A percentile compares a stretch with the other conserved stretches of the same genome.
Conservation (phyloP, 2,888 invertebrate species). For the Campopleginae sp. region DNA sequence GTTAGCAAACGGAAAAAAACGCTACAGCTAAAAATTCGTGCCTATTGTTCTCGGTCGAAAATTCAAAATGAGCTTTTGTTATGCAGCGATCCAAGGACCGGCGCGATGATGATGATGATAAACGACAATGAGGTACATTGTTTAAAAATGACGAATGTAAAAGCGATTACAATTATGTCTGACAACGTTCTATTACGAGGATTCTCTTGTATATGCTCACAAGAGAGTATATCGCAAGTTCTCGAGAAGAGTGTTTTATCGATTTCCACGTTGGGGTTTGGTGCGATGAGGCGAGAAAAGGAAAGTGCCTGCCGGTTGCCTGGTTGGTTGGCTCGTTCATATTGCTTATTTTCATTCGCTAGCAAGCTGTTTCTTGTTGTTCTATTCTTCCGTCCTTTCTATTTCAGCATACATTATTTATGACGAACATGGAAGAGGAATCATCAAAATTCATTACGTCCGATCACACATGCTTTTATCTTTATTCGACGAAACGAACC, state of each 20-base stretch:
- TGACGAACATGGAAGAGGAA: neutral
- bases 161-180: slow-evolving; percentile 59
- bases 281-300: slow-evolving; percentile 78
- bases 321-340: slow-evolving; percentile 39
- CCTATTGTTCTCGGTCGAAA: neutral
- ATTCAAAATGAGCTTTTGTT: neutral
- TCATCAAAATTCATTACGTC: neutral
- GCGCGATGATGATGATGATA: slow-evolving; percentile 9
- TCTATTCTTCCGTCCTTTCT: neutral
- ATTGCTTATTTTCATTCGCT: slow-evolving; percentile 34
- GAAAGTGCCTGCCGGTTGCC: slow-evolving; percentile 76
- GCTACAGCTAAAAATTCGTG: neutral
- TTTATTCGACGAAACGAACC: neutral
- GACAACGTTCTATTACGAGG: slow-evolving; percentile 55
- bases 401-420: neutral
- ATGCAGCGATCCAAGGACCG: neutral
- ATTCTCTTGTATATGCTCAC: slow-evolving; percentile 47
- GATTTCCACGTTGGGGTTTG: slow-evolving; percentile 71
- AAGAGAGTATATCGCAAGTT: slow-evolving; percentile 39
- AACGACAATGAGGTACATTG: neutral
- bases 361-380: slow-evolving; percentile 20
- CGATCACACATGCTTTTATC: neutral
- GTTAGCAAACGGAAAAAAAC: neutral
- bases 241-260: slow-evolving; percentile 70
- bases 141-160: slow-evolving; percentile 27